phyloP scores from a whole-genome alignment of 2,113 vertebrate species.

The Raja brachyura region DNA sequence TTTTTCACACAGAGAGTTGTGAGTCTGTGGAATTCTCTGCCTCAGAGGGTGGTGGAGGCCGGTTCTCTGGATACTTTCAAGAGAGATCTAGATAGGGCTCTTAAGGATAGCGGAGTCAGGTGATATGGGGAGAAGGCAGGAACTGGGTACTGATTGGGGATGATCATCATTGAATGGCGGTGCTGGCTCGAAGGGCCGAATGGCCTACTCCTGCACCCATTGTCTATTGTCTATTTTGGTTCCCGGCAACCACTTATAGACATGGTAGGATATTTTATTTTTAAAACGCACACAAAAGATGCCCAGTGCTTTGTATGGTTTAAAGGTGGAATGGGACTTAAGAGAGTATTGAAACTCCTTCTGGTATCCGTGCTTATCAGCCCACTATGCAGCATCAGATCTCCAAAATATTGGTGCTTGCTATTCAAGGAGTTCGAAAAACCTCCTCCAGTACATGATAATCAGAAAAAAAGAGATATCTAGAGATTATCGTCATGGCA shows the following conservation, averaged over 20 bases:
- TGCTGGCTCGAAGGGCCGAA: too few relatives aligned
- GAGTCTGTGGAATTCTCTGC: too few relatives aligned
- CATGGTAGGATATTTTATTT: not conserved
- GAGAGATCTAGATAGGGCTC: too few relatives aligned
- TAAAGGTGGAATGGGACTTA: not conserved
- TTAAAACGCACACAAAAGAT: not conserved
- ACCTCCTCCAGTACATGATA: not conserved
- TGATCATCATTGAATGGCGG: too few relatives aligned
- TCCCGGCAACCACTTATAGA: not conserved
- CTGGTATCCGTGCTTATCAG: not conserved
- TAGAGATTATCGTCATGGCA: not conserved
- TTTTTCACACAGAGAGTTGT: too few relatives aligned
- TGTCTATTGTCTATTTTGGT: not conserved
- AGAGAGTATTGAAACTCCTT: not conserved
- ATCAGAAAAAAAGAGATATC: not conserved
- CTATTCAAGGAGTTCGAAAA: not conserved
- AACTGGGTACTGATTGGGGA: too few relatives aligned
- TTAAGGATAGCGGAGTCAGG: too few relatives aligned
- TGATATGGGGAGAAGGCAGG: too few relatives aligned
- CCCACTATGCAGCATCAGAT: not conserved
- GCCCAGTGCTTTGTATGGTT: not conserved
- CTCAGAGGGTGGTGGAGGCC: too few relatives aligned
- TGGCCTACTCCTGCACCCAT: too few relatives aligned
- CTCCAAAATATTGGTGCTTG: not conserved
- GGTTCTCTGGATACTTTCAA: too few relatives aligned